Evolutionary conservation across 2,113 vertebrate species (phyloP).

Genomic region (Cyprinodon brontotheroides): DNA sequence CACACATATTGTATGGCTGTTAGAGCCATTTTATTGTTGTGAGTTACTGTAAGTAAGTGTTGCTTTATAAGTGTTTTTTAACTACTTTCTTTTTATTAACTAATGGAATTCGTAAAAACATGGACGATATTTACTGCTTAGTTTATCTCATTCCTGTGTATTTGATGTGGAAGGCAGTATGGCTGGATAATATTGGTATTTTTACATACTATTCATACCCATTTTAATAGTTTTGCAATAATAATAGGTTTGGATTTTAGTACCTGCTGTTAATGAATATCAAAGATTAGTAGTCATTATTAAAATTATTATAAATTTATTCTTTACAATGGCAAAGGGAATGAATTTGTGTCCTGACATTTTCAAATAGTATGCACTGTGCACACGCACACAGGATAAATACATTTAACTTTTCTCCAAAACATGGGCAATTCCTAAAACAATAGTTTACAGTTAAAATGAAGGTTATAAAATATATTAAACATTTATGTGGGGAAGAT

Average conservation of each 20-base stretch:
- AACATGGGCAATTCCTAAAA: too few relatives aligned
- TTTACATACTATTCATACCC: background rate
- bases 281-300: background rate
- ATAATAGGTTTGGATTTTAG: background rate
- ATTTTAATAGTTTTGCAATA: background rate
- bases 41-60: constrained; percentile 54
- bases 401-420: too few relatives aligned
- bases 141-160: constrained; percentile 19
- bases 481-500: too few relatives aligned
- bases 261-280: background rate
- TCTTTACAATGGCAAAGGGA: background rate
- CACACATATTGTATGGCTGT: constrained; percentile 61
- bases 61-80: constrained; percentile 50
- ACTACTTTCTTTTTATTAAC: constrained; percentile 34
- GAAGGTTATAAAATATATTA: too few relatives aligned
- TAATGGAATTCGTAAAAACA: constrained; percentile 40
- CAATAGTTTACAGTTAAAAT: too few relatives aligned
- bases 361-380: too few relatives aligned
- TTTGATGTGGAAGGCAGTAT: background rate
- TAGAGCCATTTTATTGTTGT: constrained; percentile 63
- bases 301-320: too few relatives aligned
- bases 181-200: constrained; percentile 8
- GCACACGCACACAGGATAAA: too few relatives aligned
- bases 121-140: constrained; percentile 33
- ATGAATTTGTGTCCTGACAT: too few relatives aligned